Base-by-base conservation (phyloP, 2,888 invertebrate genomes). In the Dryomyza anilis region DNA sequence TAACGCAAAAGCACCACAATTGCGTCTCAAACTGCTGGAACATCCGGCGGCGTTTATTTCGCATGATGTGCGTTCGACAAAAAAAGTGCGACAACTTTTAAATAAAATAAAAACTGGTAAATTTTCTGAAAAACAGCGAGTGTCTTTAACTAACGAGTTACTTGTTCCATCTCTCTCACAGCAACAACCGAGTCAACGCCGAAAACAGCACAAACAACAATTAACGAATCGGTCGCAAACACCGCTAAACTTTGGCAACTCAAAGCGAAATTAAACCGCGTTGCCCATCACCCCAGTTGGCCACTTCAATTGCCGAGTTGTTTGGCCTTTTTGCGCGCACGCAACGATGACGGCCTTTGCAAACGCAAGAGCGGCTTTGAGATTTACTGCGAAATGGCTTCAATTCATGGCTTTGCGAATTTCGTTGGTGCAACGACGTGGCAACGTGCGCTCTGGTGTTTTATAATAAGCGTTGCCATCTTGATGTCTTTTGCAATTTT, bases 391-490 rank as follows among this genome's bases (percentile, higher is more conserved):
- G 79, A 81, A 64, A 71, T 80, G 69, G 74, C 81, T 8, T 81
- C 81, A 63, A 77, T 81, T 14, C 80, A 81, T 67, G 80, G 81
- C 0, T 78, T 81, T 58, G 70, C 72, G 1, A 72, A 78, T 62
- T 78, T 81, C 43, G 74, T 75, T 3, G 74, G 69, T 2, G 78
- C 79, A 14, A 72, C 74, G 12, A 75, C 75, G 4, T 77, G 73
- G 71, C 80, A 81, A 57, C 71, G 76, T 7, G 68, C 78, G 4
- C 70, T 76, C 36, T 91, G 91, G 91, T 85, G 84, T 2, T 56
- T 86, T 0, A 84, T 87, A 0, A 86, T 89, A 12, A 53, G 86
- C 3, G 45, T 83, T 1, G 86, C 89, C 23, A 74, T 87, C 2
- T 72, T 83, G 3, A 78, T 85, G 6, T 87, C 88, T 0, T 72